Evolutionary conservation across 53 echinoderm and acorn worm species (phyloP).

Genomic region (Paelopatides confundens): DNA sequence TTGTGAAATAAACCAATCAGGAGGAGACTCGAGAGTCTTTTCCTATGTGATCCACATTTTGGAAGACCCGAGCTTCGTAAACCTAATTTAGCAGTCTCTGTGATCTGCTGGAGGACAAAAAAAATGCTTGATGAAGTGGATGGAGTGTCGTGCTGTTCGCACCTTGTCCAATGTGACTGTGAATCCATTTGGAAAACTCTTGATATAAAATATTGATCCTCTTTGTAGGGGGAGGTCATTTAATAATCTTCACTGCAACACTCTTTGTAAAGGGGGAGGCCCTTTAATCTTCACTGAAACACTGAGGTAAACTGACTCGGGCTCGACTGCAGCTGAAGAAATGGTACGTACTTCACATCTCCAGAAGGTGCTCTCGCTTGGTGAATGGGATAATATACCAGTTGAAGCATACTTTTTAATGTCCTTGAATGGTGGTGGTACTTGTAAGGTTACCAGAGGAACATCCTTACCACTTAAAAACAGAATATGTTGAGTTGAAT

Average conservation of each 20-base stretch:
- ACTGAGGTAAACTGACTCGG: not conserved
- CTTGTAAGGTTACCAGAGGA: too few relatives aligned
- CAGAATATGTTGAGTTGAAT: too few relatives aligned
- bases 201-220: slow-evolving; percentile 19
- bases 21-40: too few relatives aligned
- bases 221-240: too few relatives aligned
- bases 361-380: not conserved
- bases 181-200: slow-evolving; percentile 24
- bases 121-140: not conserved
- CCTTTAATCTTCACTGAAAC: too few relatives aligned
- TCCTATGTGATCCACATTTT: not conserved
- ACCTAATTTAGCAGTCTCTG: not conserved
- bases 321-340: not conserved
- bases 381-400: too few relatives aligned
- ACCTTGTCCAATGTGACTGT: slow-evolving; percentile 17
- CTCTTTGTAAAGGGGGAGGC: too few relatives aligned
- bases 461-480: too few relatives aligned
- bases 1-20: not conserved
- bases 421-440: too few relatives aligned
- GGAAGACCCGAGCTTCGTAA: not conserved
- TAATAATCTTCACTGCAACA: too few relatives aligned
- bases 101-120: not conserved
- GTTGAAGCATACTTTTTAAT: too few relatives aligned
- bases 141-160: not conserved
- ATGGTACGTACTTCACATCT: slow-evolving; percentile 25